Conservation (phyloP, 2,797 vertebrate species). For the Valencia hispanica region DNA sequence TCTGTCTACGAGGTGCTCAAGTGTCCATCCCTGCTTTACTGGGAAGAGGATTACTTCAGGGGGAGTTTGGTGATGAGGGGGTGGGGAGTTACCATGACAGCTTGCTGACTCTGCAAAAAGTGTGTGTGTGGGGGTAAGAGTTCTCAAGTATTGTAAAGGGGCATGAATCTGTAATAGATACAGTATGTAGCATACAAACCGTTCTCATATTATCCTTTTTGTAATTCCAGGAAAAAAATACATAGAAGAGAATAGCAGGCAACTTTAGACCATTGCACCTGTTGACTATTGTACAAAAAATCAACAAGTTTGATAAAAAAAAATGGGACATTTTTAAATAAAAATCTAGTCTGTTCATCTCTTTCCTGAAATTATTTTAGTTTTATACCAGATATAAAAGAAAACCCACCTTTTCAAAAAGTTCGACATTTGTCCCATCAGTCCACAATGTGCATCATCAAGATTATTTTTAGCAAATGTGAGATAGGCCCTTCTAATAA, state of each 20-base stretch:
- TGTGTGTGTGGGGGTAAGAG: conserved; percentile 11
- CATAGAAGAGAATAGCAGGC: not conserved
- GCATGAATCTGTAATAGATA: not conserved
- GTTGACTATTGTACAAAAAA: not conserved
- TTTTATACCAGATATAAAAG: not conserved
- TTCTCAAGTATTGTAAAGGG: conserved; percentile 20
- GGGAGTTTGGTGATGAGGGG: conserved; percentile 14
- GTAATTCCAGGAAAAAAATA: not conserved
- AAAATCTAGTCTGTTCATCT: not conserved
- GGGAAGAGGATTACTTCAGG: conserved; percentile 42
- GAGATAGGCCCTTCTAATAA: not conserved
- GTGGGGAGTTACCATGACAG: conserved; percentile 41
- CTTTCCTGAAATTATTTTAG: not conserved
- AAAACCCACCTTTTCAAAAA: not conserved
- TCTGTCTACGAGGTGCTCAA: conserved; percentile 12
- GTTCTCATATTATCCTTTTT: not conserved
- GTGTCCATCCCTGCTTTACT: conserved; percentile 54
- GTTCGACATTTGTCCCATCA: too few species aligned
- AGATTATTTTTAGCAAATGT: not conserved
- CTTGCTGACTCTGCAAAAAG: conserved; percentile 33
- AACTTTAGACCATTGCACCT: not conserved
- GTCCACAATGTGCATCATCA: too few species aligned
- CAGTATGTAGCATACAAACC: not conserved
- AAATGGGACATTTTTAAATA: not conserved
- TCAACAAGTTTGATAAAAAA: not conserved